Evolutionary conservation across 2,888 invertebrate genomes (phyloP).

Genomic region (Hybos culiciformis): DNA sequence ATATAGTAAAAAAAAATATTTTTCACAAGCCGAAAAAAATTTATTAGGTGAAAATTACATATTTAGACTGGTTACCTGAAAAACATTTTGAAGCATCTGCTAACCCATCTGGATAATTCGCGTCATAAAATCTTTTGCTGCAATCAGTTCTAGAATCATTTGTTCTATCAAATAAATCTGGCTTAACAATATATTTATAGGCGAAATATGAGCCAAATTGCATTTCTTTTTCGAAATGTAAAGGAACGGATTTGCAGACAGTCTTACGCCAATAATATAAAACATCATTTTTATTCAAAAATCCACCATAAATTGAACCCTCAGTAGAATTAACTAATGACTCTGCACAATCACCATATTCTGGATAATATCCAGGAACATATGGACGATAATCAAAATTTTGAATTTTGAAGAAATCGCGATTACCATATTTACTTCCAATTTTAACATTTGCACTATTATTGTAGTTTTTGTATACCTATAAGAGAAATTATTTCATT

Average conservation of each 20-base stretch:
- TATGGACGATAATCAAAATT: constrained; percentile 41
- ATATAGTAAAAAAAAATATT: not conserved
- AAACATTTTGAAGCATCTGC: constrained; percentile 53
- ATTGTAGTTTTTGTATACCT: constrained; percentile 49
- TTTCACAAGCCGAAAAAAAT: too few species aligned
- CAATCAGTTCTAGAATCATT: constrained; percentile 43
- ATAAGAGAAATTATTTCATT: too few species aligned
- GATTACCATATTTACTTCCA: constrained; percentile 42
- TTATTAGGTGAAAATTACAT: too few species aligned
- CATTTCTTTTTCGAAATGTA: constrained; percentile 23
- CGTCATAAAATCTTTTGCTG: constrained; percentile 37
- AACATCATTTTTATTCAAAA: constrained; percentile 41
- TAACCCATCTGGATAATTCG: constrained; percentile 41
- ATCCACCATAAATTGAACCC: constrained; percentile 47
- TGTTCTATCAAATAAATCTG: constrained; percentile 42
- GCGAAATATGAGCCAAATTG: constrained; percentile 37
- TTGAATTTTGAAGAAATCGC: constrained; percentile 48
- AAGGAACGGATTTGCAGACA: constrained; percentile 17
- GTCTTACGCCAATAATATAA: constrained; percentile 54
- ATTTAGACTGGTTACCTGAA: constrained; percentile 39
- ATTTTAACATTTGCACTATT: constrained; percentile 50
- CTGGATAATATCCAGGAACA: constrained; percentile 40
- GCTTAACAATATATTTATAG: constrained; percentile 44
- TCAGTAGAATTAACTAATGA: constrained; percentile 49
- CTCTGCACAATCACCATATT: constrained; percentile 40